phyloP scores from a whole-genome alignment of 2,888 invertebrate genomes.

The Mechanitis mazaeus region DNA sequence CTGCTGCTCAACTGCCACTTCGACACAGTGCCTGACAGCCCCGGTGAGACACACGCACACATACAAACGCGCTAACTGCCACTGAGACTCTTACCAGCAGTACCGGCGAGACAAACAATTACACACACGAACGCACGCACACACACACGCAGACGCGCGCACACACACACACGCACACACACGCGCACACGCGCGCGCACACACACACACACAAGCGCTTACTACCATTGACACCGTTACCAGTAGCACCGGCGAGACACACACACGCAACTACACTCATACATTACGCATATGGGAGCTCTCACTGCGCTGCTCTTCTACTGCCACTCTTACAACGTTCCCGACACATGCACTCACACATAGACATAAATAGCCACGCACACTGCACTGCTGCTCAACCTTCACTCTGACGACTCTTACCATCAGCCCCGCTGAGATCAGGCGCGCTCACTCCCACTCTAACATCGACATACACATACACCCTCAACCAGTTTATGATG shows the following conservation, averaged over 20 bases:
- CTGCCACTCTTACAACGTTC: neutral
- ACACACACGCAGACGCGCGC: neutral
- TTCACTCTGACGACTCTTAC: no score
- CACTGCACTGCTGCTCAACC: no score
- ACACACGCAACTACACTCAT: neutral
- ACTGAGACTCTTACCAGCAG: neutral
- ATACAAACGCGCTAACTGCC: neutral
- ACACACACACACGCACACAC: neutral
- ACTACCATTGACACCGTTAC: neutral
- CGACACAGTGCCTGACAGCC: slow-evolving; percentile 91
- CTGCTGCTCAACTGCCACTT: slow-evolving; percentile 94
- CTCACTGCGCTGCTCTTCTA: neutral
- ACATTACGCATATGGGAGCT: neutral
- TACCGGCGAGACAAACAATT: neutral
- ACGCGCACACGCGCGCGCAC: neutral
- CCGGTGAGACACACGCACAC: slow-evolving; percentile 74
- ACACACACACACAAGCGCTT: neutral
- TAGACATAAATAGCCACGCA: neutral
- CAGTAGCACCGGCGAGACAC: neutral
- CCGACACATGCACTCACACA: neutral
- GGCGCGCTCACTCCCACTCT: no score
- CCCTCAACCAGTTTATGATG: no score
- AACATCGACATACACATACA: no score
- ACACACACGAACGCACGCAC: neutral
- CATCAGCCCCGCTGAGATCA: no score